Base-by-base conservation (phyloP, 2,113 vertebrate genomes). In the Gobio gobio region DNA sequence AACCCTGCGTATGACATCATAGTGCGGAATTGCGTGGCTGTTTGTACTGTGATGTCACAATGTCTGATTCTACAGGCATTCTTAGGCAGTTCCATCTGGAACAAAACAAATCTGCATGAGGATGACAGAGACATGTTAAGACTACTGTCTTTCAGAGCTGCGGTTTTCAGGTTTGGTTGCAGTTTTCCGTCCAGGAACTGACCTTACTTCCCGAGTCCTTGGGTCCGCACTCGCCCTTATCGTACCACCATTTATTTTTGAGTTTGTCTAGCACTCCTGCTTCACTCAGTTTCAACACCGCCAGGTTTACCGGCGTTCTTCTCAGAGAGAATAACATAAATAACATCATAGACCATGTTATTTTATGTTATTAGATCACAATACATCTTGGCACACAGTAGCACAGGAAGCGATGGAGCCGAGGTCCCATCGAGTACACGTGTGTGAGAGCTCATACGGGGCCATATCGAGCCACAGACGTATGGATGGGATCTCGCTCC, bases 231-330 rank as follows among this genome's bases (percentile, higher is more conserved):
- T 99, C 98, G 95, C 98, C 98, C 96, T 99, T 99, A 98, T 99
- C 98, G 98, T 99, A 99, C 98, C 98, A 99, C 98, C 98, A 99
- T 99, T 99, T 99, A 98, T 97, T 99, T 99, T 99, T 99, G 97
- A 99, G 98, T 98, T 99, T 99, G 98, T 99, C 98, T 99, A 99
- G 99, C 98, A 99, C 96, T 97, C 98, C 98, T 99, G 96, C 96
- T 97, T 99, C 98, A 98, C 98, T 99, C 97, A 99, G 98, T 99
- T 99, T 99, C 98, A 99, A 99, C 95, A 99, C 98, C 94, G 98
- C 98, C 97, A 99, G 98, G 94, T 99, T 99, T 99, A 99, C 98
- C 87, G 98, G 98, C 94, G 97, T 99, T 99, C 98, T 99, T 99
- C 96, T 97, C 97, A 97, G 98, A 97, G 98, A 96, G 98, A 99